Conservation (phyloP, 1,140 invertebrate species). For the Doryteuthis pealeii region DNA sequence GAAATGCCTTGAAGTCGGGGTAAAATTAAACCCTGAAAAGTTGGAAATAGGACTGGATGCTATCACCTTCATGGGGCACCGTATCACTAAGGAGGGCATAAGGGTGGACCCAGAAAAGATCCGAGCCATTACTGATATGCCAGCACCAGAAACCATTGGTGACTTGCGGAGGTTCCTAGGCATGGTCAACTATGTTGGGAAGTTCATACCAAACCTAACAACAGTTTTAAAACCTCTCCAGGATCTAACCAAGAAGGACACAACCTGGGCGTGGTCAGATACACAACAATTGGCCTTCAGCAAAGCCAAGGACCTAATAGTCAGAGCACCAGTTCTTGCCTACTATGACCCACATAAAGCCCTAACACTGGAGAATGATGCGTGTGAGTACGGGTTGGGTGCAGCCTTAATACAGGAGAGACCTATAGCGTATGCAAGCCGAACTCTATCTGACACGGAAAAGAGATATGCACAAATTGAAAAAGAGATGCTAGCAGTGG, state of each 20-base stretch:
- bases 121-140: background rate
- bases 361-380: constrained; percentile 44
- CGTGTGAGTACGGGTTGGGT: constrained; percentile 53
- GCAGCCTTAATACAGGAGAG: constrained; percentile 56
- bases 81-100: background rate
- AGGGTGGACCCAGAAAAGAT: background rate
- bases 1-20: no score
- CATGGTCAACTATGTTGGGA: constrained; percentile 50
- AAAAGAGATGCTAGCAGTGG: constrained; percentile 58
- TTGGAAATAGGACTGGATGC: background rate
- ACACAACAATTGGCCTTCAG: background rate
- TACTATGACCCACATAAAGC: constrained; percentile 9
- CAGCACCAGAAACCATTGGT: constrained; percentile 10
- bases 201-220: constrained; percentile 44
- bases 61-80: background rate
- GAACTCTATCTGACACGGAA: constrained; percentile 51
- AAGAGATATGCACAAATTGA: constrained; percentile 60
- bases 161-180: constrained; percentile 29
- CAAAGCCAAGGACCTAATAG: background rate
- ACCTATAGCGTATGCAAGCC: constrained; percentile 54
- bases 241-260: background rate
- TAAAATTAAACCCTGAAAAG: background rate
- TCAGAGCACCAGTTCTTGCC: background rate
- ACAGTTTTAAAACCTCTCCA: background rate
- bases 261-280: no score